These are phyloP conservation scores for Trachymyrmex septentrionalis DNA, from an alignment of 1,140 invertebrate species.

Conservation along the genomic window DNA sequence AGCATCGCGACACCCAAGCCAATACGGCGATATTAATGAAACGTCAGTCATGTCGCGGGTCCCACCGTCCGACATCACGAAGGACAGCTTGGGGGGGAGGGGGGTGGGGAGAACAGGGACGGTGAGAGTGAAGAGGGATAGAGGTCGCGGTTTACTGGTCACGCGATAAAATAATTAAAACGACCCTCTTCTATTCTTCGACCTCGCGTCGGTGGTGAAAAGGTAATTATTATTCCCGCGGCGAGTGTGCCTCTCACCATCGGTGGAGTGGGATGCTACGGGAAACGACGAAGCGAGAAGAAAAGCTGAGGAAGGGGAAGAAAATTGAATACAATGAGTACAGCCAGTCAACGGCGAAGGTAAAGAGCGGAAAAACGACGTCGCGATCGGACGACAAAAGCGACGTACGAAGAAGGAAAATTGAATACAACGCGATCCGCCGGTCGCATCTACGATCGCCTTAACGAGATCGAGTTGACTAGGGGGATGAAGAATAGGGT, in stretches of 20 bases:
- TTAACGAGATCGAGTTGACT: constrained; percentile 38
- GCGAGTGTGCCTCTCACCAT: constrained; percentile 8
- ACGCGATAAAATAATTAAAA: constrained; percentile 78
- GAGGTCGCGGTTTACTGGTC: constrained; percentile 74
- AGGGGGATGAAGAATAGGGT: neutral
- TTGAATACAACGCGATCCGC: constrained; percentile 30
- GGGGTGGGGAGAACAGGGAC: neutral
- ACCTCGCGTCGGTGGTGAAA: constrained; percentile 66
- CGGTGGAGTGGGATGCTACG: neutral
- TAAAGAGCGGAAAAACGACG: constrained; percentile 64
- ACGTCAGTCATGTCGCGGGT: constrained; percentile 72
- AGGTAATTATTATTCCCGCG: constrained; percentile 75
- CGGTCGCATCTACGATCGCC: constrained; percentile 8
- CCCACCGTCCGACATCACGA: constrained; percentile 67
- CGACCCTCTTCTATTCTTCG: constrained; percentile 66
- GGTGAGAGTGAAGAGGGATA: neutral
- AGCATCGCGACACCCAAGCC: constrained; percentile 59
- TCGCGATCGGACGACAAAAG: constrained; percentile 61
- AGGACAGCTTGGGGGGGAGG: constrained; percentile 9
- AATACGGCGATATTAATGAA: constrained; percentile 72
- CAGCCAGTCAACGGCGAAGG: constrained; percentile 34
- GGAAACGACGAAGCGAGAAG: constrained; percentile 49
- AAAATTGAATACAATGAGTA: constrained; percentile 63
- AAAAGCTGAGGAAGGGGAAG: constrained; percentile 63
- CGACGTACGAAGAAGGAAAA: constrained; percentile 42